phyloP scores from a whole-genome alignment of 2,113 vertebrate species.

The Hirundichthys speculiger region DNA sequence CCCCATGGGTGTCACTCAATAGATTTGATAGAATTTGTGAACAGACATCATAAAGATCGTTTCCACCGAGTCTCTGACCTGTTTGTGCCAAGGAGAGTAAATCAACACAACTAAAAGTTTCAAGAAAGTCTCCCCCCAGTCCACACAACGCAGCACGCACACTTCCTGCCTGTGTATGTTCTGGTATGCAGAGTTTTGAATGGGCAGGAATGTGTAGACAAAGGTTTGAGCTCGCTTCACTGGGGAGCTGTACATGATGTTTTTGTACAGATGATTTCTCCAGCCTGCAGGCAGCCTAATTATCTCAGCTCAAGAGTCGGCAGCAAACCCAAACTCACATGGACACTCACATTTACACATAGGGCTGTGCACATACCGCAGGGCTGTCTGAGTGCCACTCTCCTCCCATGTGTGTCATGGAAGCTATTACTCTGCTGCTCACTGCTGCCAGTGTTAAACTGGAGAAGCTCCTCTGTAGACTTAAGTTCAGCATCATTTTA shows the following conservation, averaged over 20 bases:
- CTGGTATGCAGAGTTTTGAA: slow-evolving; percentile 65
- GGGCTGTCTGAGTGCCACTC: slow-evolving; percentile 47
- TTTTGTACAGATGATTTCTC: slow-evolving; percentile 78
- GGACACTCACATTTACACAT: slow-evolving; percentile 42
- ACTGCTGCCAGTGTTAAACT: slow-evolving; percentile 21
- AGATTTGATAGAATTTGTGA: no score
- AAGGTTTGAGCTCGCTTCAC: slow-evolving; percentile 75
- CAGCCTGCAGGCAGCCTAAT: slow-evolving; percentile 73
- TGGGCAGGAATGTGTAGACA: slow-evolving; percentile 73
- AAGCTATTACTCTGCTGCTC: slow-evolving; percentile 62
- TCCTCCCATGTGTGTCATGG: slow-evolving; percentile 63
- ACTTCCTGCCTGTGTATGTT: slow-evolving; percentile 57
- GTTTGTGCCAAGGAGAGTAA: no score
- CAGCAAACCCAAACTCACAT: slow-evolving; percentile 55
- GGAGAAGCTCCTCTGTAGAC: slow-evolving; percentile 11
- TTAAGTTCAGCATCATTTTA: slow-evolving; percentile 5
- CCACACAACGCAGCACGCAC: slow-evolving; percentile 46
- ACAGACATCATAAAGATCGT: no score
- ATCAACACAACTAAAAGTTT: slow-evolving; percentile 33
- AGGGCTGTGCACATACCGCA: slow-evolving; percentile 31
- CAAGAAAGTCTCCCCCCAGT: slow-evolving; percentile 51
- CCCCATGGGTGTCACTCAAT: no score
- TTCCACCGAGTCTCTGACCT: no score
- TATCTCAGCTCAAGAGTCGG: slow-evolving; percentile 69
- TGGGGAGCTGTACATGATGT: slow-evolving; percentile 76